Conservation (phyloP, 2,888 invertebrate species). For the Oeneis ivallda region DNA sequence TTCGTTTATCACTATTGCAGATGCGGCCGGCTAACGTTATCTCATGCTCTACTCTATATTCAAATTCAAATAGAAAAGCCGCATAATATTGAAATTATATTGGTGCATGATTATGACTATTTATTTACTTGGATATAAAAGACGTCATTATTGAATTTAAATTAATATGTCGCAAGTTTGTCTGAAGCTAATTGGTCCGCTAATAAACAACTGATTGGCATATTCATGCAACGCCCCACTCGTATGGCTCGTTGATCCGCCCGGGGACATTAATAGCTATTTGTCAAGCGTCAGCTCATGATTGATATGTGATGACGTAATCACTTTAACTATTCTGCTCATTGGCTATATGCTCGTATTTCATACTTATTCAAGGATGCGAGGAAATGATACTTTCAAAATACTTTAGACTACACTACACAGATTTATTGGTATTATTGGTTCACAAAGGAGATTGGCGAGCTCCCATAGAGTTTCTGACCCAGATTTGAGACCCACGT, state of each 20-base stretch:
- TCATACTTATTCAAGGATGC: neutral
- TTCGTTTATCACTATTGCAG: no score
- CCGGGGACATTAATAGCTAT: slow-evolving; percentile 68
- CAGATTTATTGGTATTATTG: neutral
- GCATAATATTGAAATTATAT: no score
- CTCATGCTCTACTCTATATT: no score
- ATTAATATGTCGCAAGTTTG: slow-evolving; percentile 60
- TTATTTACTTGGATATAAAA: neutral
- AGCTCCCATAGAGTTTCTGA: no score
- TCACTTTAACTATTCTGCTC: slow-evolving; percentile 45
- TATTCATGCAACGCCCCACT: slow-evolving; percentile 48
- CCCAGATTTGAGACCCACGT: no score
- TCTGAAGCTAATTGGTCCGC: slow-evolving; percentile 60
- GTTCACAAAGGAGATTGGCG: no score
- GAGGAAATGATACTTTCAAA: no score
- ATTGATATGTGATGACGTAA: slow-evolving; percentile 68
- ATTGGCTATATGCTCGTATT: slow-evolving; percentile 2
- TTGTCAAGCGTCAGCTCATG: slow-evolving; percentile 67
- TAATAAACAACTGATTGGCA: slow-evolving; percentile 64
- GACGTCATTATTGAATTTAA: slow-evolving; percentile 16
- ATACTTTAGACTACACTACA: no score
- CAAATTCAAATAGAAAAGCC: no score
- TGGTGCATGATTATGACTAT: no score
- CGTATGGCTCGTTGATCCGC: slow-evolving; percentile 56
- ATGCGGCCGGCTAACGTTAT: no score